These are phyloP conservation scores for Morinoia aosen DNA, from an alignment of 2,888 invertebrate genomes.

Conservation along the genomic window DNA sequence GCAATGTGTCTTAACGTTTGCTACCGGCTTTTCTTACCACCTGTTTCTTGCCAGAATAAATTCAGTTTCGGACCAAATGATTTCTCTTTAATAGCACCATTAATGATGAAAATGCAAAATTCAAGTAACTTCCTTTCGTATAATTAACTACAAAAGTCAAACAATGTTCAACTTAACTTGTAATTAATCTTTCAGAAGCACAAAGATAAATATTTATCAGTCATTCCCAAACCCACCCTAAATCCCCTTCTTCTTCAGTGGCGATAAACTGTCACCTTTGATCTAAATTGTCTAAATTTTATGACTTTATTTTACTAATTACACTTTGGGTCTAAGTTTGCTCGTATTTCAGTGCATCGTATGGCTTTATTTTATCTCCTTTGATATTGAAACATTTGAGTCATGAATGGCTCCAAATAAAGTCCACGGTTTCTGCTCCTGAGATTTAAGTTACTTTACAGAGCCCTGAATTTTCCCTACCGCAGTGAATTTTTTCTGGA, in stretches of 20 bases:
- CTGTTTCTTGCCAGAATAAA: too few species aligned
- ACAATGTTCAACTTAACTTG: background rate
- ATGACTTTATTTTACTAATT: background rate
- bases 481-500: background rate
- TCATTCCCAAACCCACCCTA: background rate
- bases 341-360: background rate
- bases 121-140: background rate
- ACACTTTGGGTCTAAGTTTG: background rate
- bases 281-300: background rate
- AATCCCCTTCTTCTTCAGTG: too few species aligned
- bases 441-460: constrained; percentile 24
- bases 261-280: background rate
- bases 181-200: background rate
- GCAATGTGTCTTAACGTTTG: too few species aligned
- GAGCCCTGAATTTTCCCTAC: background rate
- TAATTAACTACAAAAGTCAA: background rate
- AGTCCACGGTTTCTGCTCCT: constrained; percentile 1
- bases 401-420: background rate
- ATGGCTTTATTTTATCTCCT: background rate
- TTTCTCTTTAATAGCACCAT: background rate
- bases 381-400: background rate
- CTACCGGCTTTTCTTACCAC: too few species aligned
- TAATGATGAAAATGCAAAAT: background rate
- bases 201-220: background rate
- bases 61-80: background rate